Conservation (phyloP, 2,797 vertebrate species). For the Pangasius mekongensis region DNA sequence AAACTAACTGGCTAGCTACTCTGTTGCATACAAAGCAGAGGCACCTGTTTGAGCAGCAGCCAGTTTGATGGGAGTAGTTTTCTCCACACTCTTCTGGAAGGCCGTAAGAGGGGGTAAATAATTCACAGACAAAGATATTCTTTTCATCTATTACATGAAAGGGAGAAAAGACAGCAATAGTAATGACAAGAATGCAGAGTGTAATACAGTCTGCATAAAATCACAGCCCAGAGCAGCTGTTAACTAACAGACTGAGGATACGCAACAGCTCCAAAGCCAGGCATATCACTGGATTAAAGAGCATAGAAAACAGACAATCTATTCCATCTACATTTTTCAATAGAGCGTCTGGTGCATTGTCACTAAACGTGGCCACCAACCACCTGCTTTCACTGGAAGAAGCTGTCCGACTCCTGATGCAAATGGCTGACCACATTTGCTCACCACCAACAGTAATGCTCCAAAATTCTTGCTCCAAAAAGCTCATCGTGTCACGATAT, state of each 20-base stretch:
- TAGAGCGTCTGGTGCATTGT: too few species aligned
- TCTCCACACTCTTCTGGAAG: constrained; percentile 30
- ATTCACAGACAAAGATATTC: constrained; percentile 36
- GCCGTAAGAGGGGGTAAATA: neutral
- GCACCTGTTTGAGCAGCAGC: constrained; percentile 35
- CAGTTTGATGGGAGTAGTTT: constrained; percentile 28
- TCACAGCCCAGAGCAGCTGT: constrained; percentile 42
- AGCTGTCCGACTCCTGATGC: neutral
- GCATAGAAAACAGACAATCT: neutral
- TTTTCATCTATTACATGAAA: constrained; percentile 46
- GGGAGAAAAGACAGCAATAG: neutral
- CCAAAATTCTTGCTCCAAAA: neutral
- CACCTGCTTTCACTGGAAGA: neutral
- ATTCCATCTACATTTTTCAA: neutral
- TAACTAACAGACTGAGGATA: constrained; percentile 4
- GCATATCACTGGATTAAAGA: neutral
- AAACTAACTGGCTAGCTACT: neutral
- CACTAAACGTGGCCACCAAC: neutral
- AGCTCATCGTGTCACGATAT: neutral
- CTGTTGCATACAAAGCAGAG: neutral
- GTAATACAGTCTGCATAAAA: constrained; percentile 23
- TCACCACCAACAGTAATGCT: neutral
- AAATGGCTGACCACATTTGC: neutral
- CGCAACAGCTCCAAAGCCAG: neutral
- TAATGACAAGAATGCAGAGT: constrained; percentile 38